phyloP scores from a whole-genome alignment of 2,888 invertebrate genomes.

The Zelleria hepariella region DNA sequence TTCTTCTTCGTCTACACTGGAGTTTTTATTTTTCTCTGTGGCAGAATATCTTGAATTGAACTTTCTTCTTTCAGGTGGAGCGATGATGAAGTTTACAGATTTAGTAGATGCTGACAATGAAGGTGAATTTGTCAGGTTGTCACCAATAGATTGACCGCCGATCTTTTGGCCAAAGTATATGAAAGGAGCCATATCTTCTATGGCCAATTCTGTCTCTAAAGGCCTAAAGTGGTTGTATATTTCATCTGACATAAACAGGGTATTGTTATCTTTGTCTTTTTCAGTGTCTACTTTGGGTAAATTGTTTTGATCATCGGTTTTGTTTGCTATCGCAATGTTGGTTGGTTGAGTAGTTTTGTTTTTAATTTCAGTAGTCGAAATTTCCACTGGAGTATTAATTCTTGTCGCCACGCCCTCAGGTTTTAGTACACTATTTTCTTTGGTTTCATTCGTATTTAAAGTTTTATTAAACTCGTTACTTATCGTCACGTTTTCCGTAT shows the following conservation, averaged over 20 bases:
- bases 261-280: conserved; percentile 64
- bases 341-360: conserved; percentile 25
- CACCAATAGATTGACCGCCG: conserved; percentile 45
- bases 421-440: conserved; percentile 22
- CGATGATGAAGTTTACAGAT: conserved; percentile 54
- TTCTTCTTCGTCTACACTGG: conserved; percentile 69
- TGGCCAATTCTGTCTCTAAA: conserved; percentile 73
- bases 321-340: conserved; percentile 44
- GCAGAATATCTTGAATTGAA: conserved; percentile 60
- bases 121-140: conserved; percentile 61
- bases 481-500: conserved; percentile 53
- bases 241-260: conserved; percentile 72
- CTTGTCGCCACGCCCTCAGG: background rate
- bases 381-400: background rate
- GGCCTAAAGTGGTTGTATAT: conserved; percentile 76
- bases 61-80: conserved; percentile 54
- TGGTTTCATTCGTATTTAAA: conserved; percentile 25
- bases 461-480: conserved; percentile 35
- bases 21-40: conserved; percentile 62
- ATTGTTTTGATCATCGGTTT: conserved; percentile 42
- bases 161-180: conserved; percentile 79
- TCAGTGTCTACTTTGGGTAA: conserved; percentile 42
- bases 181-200: conserved; percentile 79
- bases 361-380: background rate
- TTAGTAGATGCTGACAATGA: conserved; percentile 62